Evolutionary conservation across 2,888 invertebrate genomes (phyloP).

Genomic region (Tinea trinotella): DNA sequence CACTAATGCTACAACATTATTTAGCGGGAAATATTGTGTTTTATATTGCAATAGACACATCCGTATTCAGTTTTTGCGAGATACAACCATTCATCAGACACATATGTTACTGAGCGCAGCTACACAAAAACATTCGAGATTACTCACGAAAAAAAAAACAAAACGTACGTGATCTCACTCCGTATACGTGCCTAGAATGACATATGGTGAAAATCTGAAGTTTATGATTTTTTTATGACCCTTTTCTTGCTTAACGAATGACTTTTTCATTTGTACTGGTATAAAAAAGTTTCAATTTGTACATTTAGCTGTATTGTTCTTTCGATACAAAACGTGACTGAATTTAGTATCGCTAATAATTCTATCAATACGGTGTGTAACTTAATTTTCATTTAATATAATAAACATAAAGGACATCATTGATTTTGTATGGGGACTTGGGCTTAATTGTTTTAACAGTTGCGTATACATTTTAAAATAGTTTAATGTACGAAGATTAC

Average conservation of each 20-base stretch:
- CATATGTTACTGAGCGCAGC: constrained; percentile 38
- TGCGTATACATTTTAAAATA: too few relatives aligned
- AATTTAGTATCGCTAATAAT: background rate
- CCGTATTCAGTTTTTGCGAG: constrained; percentile 25
- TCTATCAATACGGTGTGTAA: too few relatives aligned
- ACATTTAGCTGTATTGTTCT: constrained; percentile 16
- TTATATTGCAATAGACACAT: constrained; percentile 16
- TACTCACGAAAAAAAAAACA: constrained; percentile 46
- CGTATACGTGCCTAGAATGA: constrained; percentile 43
- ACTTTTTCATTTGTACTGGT: constrained; percentile 25
- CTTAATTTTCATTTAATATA: background rate
- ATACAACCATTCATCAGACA: constrained; percentile 50
- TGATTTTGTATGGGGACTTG: too few relatives aligned
- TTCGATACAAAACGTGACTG: constrained; percentile 4
- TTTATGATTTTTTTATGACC: constrained; percentile 47
- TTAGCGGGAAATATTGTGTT: background rate
- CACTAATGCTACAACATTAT: background rate
- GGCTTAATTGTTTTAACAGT: too few relatives aligned
- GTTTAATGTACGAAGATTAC: too few relatives aligned
- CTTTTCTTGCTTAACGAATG: constrained; percentile 29
- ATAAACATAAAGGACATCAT: too few relatives aligned
- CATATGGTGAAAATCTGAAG: constrained; percentile 32
- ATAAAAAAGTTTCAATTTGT: constrained; percentile 29
- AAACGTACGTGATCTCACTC: constrained; percentile 41
- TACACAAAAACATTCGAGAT: constrained; percentile 38